Evolutionary conservation across 2,888 invertebrate genomes (phyloP), one percentile per base, ranked within the genome.

Genomic region (Oscheius sp.): DNA sequence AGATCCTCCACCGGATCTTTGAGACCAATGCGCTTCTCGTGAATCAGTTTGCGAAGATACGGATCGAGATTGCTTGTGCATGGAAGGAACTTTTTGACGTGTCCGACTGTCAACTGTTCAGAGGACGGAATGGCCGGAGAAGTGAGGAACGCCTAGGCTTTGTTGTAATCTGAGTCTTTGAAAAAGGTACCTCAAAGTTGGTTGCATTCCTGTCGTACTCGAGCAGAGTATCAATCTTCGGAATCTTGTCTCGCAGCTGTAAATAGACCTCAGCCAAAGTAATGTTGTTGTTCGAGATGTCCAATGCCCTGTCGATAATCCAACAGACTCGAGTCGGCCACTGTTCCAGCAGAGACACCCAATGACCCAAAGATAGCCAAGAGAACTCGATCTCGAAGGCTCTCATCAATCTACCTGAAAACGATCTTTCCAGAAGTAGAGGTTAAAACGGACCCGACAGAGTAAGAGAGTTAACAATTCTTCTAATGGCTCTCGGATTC

Each of bases 311-410:
- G 51, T 96, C 93, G 80, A 98, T 96, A 87, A 99, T 94, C 96
- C 97, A 97, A 13, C 97, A 96, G 37, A 96, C 95, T 73, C 97
- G 92, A 90, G 96, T 94, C 0, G 98, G 98, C 98, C 98, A 99
- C 90, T 98, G 98, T 89, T 99, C 99, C 0, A 97, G 96, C 74
- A 99, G 93, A 90, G 98, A 81, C 9, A 84, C 80, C 84, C 83
- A 79, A 55, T 82, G 82, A 10, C 82, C 96, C 85, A 99, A 92
- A 86, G 96, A 94, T 91, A 96, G 95, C 98, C 98, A 99, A 91
- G 95, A 96, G 91, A 99, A 99, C 90, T 99, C 98, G 85, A 99
- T 95, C 91, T 96, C 96, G 92, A 98, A 97, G 89, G 98, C 96
- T 92, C 98, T 95, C 84, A 99, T 92, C 82, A 99, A 92, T 73